phyloP scores from a whole-genome alignment of 2,113 vertebrate species.

The Amblyopsis rosae region DNA sequence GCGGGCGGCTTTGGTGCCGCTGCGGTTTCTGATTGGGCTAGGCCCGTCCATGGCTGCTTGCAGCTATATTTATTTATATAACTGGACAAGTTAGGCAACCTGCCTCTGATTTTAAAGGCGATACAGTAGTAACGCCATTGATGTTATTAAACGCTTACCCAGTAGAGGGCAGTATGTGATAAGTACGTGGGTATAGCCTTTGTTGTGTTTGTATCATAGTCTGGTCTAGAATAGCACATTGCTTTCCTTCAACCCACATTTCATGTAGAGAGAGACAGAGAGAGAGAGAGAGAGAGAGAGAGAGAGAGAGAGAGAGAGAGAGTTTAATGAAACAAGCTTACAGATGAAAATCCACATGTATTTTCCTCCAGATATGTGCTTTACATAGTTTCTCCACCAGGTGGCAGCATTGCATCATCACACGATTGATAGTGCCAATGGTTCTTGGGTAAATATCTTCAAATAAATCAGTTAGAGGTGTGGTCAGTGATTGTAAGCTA shows the following conservation, averaged over 20 bases:
- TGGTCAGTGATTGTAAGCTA: too few relatives aligned
- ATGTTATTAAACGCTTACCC: constrained; percentile 10
- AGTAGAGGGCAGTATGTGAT: constrained; percentile 52
- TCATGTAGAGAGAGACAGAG: background rate
- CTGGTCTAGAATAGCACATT: background rate
- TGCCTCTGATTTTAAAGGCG: background rate
- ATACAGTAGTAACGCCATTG: background rate
- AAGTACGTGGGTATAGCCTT: constrained; percentile 3
- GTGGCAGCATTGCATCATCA: constrained; percentile 16
- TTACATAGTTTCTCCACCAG: constrained; percentile 8
- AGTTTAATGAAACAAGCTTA: background rate
- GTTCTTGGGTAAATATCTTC: too few relatives aligned
- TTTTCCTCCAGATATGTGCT: background rate
- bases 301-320: background rate
- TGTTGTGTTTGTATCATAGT: background rate
- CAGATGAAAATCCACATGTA: too few relatives aligned
- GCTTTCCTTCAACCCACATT: background rate
- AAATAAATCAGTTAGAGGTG: too few relatives aligned
- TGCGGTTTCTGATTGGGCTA: too few relatives aligned
- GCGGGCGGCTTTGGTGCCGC: too few relatives aligned
- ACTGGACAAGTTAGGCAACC: background rate
- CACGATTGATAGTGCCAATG: background rate
- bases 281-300: too few relatives aligned
- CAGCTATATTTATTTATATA: background rate
- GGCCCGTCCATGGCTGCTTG: too few relatives aligned